These are phyloP conservation scores for Galaxias olidus DNA, from an alignment of 2,797 vertebrate species.

Conservation along the genomic window DNA sequence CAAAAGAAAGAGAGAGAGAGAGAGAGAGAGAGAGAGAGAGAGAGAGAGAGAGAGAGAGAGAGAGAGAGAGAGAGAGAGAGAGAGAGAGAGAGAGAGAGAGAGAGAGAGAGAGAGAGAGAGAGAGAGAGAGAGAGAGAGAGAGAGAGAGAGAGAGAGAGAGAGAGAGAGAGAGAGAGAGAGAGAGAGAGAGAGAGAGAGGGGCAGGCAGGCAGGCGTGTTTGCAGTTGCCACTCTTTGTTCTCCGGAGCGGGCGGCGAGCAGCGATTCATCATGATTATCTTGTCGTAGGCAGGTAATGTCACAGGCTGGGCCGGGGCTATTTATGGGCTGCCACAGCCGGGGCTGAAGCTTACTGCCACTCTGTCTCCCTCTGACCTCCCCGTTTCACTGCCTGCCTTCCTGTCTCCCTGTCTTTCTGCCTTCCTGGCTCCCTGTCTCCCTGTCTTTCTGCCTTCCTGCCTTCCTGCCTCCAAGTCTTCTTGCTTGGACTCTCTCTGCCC, in stretches of 20 bases:
- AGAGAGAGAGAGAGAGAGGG: slow-evolving; percentile 38
- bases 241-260: slow-evolving; percentile 58
- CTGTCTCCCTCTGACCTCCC: slow-evolving; percentile 20
- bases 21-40: slow-evolving; percentile 4
- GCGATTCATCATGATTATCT: slow-evolving; percentile 80
- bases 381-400: slow-evolving; percentile 40
- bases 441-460: slow-evolving; percentile 11
- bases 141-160: slow-evolving; percentile 37
- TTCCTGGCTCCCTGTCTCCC: slow-evolving; percentile 24
- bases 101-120: slow-evolving; percentile 43
- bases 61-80: no score
- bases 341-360: not conserved
- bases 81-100: slow-evolving; percentile 30
- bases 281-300: slow-evolving; percentile 75
- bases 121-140: slow-evolving; percentile 15
- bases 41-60: slow-evolving; percentile 19
- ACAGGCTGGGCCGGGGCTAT: slow-evolving; percentile 58
- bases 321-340: slow-evolving; percentile 40
- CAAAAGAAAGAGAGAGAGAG: slow-evolving; percentile 14
- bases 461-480: no score
- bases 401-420: slow-evolving; percentile 10
- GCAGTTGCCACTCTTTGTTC: slow-evolving; percentile 61
- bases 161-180: slow-evolving; percentile 13
- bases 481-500: slow-evolving; percentile 9
- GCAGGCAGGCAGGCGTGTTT: slow-evolving; percentile 34